phyloP scores from a whole-genome alignment of 2,797 vertebrate species.

The Sebastes itinus region DNA sequence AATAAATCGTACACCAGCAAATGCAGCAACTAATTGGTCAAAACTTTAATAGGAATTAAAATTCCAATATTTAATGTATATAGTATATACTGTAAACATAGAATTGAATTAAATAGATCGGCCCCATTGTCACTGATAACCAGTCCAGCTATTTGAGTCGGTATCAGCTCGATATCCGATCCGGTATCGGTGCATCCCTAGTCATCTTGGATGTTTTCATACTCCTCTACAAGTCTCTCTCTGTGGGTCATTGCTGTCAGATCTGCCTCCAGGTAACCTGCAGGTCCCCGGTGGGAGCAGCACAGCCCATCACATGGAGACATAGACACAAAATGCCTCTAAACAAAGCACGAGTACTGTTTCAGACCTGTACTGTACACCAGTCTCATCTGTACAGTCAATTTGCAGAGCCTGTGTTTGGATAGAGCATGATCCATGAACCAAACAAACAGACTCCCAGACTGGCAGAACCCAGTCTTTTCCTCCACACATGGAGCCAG shows the following conservation, averaged over 20 bases:
- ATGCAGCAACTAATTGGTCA: too few relatives aligned
- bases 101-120: too few relatives aligned
- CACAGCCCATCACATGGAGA: background rate
- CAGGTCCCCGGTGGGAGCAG: background rate
- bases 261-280: background rate
- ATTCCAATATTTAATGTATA: too few relatives aligned
- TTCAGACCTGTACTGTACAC: conserved; percentile 9
- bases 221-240: background rate
- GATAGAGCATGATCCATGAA: conserved; percentile 31
- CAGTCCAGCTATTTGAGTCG: too few relatives aligned
- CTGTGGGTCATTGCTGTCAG: background rate
- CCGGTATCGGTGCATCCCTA: too few relatives aligned
- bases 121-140: too few relatives aligned
- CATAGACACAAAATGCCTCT: background rate
- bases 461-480: conserved; percentile 33
- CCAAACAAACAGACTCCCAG: conserved; percentile 48
- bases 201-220: background rate
- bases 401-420: conserved; percentile 47
- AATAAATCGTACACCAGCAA: too few relatives aligned
- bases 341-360: background rate
- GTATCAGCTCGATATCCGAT: too few relatives aligned
- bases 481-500: conserved; percentile 29
- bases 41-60: too few relatives aligned
- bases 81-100: too few relatives aligned
- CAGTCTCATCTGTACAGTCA: conserved; percentile 28